A percentile compares a stretch with the other conserved stretches of the same genome.
Conservation (phyloP, 1,140 invertebrate species). For the Leptonema lineaticorne region DNA sequence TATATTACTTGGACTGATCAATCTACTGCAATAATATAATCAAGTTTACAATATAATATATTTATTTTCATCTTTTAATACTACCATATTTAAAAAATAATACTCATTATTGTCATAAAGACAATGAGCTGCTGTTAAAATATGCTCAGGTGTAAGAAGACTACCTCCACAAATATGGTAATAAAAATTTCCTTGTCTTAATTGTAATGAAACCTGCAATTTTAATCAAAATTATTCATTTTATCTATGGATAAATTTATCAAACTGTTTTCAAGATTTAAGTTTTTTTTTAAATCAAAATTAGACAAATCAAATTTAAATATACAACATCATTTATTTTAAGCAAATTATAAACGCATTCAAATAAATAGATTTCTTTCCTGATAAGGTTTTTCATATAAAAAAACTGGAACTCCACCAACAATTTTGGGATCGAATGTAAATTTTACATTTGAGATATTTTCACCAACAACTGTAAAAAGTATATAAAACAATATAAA, state of each 20-base stretch:
- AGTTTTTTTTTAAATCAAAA: neutral
- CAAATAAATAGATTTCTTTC: too few species aligned
- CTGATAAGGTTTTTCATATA: slow-evolving; percentile 55
- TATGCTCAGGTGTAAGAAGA: neutral
- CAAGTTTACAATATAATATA: neutral
- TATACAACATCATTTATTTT: too few species aligned
- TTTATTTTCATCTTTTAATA: neutral
- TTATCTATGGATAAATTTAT: too few species aligned
- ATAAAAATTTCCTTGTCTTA: too few species aligned
- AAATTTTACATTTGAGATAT: too few species aligned
- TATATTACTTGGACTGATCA: neutral
- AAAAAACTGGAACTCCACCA: slow-evolving; percentile 47
- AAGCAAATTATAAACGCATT: too few species aligned
- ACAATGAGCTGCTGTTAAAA: slow-evolving; percentile 22
- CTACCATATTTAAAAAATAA: neutral
- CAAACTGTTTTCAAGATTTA: neutral
- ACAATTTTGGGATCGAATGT: slow-evolving; percentile 42
- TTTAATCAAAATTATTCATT: too few species aligned
- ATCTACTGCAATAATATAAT: neutral
- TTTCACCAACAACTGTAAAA: too few species aligned
- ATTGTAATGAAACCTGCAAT: neutral
- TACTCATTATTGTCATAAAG: slow-evolving; percentile 9
- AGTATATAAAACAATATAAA: too few species aligned
- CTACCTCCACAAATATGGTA: slow-evolving; percentile 14
- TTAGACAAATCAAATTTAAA: neutral